Evolutionary conservation across 2,797 vertebrate species (phyloP), one percentile per base, ranked within the genome.

Genomic region (Natrix natrix): DNA sequence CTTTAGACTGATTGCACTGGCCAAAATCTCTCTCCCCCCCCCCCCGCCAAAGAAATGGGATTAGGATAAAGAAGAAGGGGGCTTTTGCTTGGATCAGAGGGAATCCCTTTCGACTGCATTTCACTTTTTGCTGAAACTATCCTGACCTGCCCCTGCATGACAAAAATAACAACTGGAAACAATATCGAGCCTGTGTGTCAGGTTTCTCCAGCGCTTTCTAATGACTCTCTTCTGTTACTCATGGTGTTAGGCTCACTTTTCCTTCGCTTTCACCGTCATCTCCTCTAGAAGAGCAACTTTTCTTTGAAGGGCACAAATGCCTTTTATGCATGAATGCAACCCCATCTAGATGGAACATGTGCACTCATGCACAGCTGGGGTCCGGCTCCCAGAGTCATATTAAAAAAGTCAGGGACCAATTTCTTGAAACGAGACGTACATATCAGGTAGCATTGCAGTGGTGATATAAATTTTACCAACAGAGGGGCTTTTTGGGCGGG

Each of bases 281-380:
- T 57, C 0, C 94, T 88, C 74, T n/a, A 5, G 91, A 92, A 90
- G 86, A 95, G 94, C 94, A 94, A 95, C 96, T 94, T 97, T 91
- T 96, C 95, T 94, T 26, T 95, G 95, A 97, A 96, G 96, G 96
- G 56, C 97, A 96, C 90, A 1, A 63, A 93, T 63, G 93, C 17
- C 94, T 59, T 88, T 43, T 37, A 90, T 88, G 95, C 92, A 92
- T 91, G 95, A 96, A 93, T 37, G 95, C 94, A 94, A 93, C 92
- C 93, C 37, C 43, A 52, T 88, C 94, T 60, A 60, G 92, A 20
- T 4, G 26, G 92, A 89, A 90, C 0, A 24, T 24, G 94, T 22
- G 92, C 96, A 93, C 93, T 26, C 88, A 20, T 6, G 86, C 93
- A 83, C 92, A 95, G 94, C 93, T 88, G n/a, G 0, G 24, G 86